These are phyloP conservation scores for Samia ricini DNA, from an alignment of 1,140 invertebrate species.

Conservation along the genomic window DNA sequence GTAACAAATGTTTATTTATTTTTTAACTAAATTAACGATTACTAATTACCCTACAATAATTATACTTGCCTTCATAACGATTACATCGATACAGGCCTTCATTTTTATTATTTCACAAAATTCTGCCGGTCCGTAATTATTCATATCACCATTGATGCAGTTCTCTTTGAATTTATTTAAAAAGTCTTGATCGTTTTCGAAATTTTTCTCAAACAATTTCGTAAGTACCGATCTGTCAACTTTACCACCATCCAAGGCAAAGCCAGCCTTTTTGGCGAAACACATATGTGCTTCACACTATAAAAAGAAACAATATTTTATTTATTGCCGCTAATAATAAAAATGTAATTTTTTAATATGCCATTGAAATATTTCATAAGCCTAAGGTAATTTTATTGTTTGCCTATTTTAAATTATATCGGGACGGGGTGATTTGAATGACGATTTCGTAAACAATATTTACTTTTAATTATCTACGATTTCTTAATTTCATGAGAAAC, in stretches of 20 bases:
- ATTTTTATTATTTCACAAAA: constrained; percentile 17
- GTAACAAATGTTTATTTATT: no score
- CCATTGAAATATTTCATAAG: no score
- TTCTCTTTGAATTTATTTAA: constrained; percentile 10
- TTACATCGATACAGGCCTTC: constrained; percentile 8
- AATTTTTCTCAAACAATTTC: background rate
- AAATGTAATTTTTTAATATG: no score
- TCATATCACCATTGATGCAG: constrained; percentile 16
- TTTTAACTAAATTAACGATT: no score
- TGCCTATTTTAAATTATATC: no score
- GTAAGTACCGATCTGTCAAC: constrained; percentile 12
- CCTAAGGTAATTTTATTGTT: no score
- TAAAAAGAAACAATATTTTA: background rate
- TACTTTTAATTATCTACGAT: no score
- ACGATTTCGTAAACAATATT: no score
- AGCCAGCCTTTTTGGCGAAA: constrained; percentile 15
- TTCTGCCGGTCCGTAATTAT: constrained; percentile 13
- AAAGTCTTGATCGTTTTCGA: background rate
- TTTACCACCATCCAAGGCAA: constrained; percentile 7
- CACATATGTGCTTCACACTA: constrained; percentile 24
- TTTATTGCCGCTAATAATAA: no score
- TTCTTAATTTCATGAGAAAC: no score
- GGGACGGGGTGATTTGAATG: no score
- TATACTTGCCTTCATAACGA: background rate
- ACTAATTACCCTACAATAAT: no score